phyloP scores from a whole-genome alignment of 2,797 vertebrate species.

The Falco concolor region DNA sequence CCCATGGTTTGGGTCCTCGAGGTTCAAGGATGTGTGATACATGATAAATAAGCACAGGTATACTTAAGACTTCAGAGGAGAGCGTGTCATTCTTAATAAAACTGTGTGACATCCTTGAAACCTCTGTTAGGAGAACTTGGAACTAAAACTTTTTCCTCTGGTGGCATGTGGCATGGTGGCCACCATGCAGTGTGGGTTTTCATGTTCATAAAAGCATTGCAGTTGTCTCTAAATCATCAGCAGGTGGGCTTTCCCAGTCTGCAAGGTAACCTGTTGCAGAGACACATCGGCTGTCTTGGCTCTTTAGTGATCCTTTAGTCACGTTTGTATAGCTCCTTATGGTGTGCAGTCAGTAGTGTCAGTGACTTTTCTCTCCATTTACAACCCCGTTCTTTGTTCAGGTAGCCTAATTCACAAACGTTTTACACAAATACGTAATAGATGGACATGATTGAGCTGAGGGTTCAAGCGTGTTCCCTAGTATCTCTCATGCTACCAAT shows the following conservation, averaged over 20 bases:
- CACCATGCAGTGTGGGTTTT: not conserved
- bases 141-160: not conserved
- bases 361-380: not conserved
- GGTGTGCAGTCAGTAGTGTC: not conserved
- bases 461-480: not conserved
- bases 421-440: not conserved
- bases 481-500: not conserved
- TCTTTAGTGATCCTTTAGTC: not conserved
- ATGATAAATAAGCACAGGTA: not conserved
- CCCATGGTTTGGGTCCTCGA: not conserved
- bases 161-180: not conserved
- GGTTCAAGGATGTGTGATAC: accelerated
- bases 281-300: not conserved
- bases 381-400: not conserved
- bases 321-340: not conserved
- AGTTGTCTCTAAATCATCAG: not conserved
- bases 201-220: not conserved
- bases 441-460: not conserved
- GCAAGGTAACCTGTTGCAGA: not conserved
- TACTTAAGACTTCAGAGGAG: not conserved
- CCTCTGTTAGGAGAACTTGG: not conserved
- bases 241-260: not conserved
- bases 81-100: not conserved
- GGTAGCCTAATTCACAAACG: not conserved
- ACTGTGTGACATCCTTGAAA: not conserved